Evolutionary conservation across 2,113 vertebrate genomes (phyloP), one percentile per base, ranked within the genome.

Genomic region (Nymphicus hollandicus): DNA sequence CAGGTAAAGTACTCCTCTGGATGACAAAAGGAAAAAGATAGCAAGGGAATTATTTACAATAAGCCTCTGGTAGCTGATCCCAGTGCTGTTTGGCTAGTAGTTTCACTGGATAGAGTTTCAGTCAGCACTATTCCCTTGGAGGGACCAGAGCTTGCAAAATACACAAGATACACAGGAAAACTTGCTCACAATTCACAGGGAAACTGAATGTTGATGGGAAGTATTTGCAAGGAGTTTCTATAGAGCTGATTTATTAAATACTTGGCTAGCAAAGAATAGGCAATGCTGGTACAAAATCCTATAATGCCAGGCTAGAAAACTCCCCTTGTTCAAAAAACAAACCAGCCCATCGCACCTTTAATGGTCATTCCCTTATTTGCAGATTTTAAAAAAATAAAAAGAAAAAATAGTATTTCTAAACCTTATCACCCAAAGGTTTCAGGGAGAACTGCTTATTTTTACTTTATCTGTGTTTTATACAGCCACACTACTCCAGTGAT

Each of bases 371-470:
- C 31, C 35, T 81, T 41, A 61, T 73, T 61, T 77, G 22, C 17
- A 69, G 29, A 6, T 37, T 61, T 71, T 33, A 19, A 33, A 20
- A 33, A n/a, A 56, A n/a, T 8, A 58, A 58, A 56, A 12, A 56
- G n/a, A n/a, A 16, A 47, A 87, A 82, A 56, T 2, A 39, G 5
- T 37, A 29, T 86, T 91, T 86, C 41, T 20, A 86, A 96, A 81
- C 17, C 17, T 82, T 63, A 41, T 71, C 6, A 49, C 63, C 29
- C 24, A 33, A 68, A 86, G 33, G 17, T 94, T 73, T 65, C 49
- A 44, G 35, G 24, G 14, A 63, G 46, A 86, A 70, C 50, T 78
- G 71, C 81, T 87, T 90, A n/a, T 88, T 97, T 91, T 95, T 81
- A 49, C 80, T 88, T 80, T n/a, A 41, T 46, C 55, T 37, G 28